phyloP scores from a whole-genome alignment of 1,140 invertebrate species.

The Atta texana region DNA sequence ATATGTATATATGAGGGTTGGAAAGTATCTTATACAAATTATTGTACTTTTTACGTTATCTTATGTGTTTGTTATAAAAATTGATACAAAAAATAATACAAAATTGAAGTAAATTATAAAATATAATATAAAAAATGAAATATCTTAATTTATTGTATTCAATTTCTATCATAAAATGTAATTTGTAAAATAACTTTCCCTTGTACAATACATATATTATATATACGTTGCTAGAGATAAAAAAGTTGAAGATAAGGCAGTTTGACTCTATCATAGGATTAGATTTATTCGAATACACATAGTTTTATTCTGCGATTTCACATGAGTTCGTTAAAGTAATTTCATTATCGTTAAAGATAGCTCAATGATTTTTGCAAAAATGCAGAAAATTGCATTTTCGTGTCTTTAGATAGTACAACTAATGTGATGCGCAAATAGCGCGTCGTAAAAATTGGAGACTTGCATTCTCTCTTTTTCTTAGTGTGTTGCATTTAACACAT shows the following conservation, averaged over 20 bases:
- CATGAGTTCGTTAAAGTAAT: constrained; percentile 12
- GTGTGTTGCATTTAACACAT: not conserved
- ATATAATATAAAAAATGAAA: too few species aligned
- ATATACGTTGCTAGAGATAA: not conserved
- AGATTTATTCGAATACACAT: constrained; percentile 8
- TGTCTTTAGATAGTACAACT: not conserved
- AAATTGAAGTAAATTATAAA: too few species aligned
- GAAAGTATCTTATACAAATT: too few species aligned
- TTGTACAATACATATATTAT: too few species aligned
- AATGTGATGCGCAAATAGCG: not conserved
- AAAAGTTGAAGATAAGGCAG: constrained; percentile 7
- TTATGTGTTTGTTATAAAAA: too few species aligned
- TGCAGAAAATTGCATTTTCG: constrained; percentile 34
- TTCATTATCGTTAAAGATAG: not conserved
- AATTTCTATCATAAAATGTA: too few species aligned
- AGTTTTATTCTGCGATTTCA: constrained; percentile 1
- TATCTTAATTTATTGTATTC: too few species aligned
- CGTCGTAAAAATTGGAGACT: not conserved
- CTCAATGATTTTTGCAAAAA: constrained; percentile 20
- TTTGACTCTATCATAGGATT: not conserved
- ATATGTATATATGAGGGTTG: not conserved
- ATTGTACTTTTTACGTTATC: too few species aligned
- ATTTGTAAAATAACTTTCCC: too few species aligned
- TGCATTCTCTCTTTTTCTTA: not conserved
- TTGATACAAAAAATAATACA: too few species aligned